These are phyloP conservation scores for Mizuhopecten yessoensis DNA, from an alignment of 1,140 invertebrate genomes.

Conservation along the genomic window DNA sequence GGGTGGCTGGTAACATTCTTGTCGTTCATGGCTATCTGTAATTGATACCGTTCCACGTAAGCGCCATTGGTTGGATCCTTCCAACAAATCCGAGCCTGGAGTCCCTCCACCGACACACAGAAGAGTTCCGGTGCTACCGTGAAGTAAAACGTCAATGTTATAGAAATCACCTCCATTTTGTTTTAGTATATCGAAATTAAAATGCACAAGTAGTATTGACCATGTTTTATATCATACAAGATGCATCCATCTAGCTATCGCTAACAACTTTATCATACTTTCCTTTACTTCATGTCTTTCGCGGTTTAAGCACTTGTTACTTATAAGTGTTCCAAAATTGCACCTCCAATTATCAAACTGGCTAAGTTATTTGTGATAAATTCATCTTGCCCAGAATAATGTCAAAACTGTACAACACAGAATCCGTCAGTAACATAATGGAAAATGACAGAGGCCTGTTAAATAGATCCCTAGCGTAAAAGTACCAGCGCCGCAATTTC, in stretches of 20 bases:
- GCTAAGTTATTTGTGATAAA: neutral
- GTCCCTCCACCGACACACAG: slow-evolving; percentile 58
- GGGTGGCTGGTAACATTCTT: slow-evolving; percentile 60
- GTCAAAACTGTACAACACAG: neutral
- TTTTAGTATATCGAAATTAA: neutral
- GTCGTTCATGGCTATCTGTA: slow-evolving; percentile 57
- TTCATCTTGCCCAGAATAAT: neutral
- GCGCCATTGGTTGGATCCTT: slow-evolving; percentile 58
- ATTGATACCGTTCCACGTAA: slow-evolving; percentile 56
- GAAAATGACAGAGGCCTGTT: neutral
- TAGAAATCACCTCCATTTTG: slow-evolving; percentile 46
- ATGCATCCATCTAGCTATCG: too few species aligned
- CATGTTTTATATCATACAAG: neutral
- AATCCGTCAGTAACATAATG: neutral
- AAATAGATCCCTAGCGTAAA: neutral
- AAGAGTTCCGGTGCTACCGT: slow-evolving; percentile 62
- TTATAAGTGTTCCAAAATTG: neutral
- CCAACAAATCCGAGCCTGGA: slow-evolving; percentile 61
- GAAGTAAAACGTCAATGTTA: slow-evolving; percentile 59
- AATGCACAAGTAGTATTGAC: too few species aligned
- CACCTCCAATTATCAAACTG: neutral
- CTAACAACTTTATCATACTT: too few species aligned
- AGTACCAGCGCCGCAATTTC: neutral
- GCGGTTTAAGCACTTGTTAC: too few species aligned
- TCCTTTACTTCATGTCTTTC: too few species aligned